Evolutionary conservation across 2,797 vertebrate genomes (phyloP), one percentile per base, ranked within the genome.

Genomic region (Esox masquinongy): DNA sequence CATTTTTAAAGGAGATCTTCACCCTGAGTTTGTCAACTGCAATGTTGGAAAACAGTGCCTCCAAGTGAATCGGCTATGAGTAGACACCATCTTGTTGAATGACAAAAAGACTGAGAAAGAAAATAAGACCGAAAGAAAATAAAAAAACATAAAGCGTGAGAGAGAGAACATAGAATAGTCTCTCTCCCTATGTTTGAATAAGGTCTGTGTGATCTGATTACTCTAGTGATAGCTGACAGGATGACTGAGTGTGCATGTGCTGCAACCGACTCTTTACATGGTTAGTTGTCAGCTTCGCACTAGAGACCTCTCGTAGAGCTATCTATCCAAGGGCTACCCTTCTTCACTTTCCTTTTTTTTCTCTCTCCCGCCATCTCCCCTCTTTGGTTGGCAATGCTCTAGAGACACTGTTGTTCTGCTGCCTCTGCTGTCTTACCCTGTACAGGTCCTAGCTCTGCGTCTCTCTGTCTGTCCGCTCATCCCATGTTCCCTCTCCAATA

Each of bases 131-230:
- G 74, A n/a, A 24, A 50, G 12, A 75, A 43, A 50, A 12, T 2
- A 75, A 69, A 59, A 74, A 74, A 78, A 75, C 75, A 83, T 36
- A 22, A 4, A 64, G 29, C 22, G 36, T 29, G 50, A 24, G 70
- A n/a, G 34, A 47, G 47, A 61, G 74, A 2, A 31, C 15, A 39
- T 9, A 24, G 49, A 6, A 19, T 26, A 50, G 24, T 14, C 11
- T 53, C 31, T n/a, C 63, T 71, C 68, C 70, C 68, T 71, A 74
- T 78, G 67, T 39, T 72, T 75, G 76, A 82, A 78, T 75, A 77
- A 74, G 76, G 80, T 78, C 79, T 79, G 72, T 79, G 79, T 43
- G 76, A 80, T 79, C 80, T 73, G 81, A 83, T 84, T 79, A 77
- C 74, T 80, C 49, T 11, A 74, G 51, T 64, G 67, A 51, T 72